These are phyloP conservation scores for Semaprochilodus insignis DNA, from an alignment of 2,797 vertebrate genomes.

Conservation along the genomic window DNA sequence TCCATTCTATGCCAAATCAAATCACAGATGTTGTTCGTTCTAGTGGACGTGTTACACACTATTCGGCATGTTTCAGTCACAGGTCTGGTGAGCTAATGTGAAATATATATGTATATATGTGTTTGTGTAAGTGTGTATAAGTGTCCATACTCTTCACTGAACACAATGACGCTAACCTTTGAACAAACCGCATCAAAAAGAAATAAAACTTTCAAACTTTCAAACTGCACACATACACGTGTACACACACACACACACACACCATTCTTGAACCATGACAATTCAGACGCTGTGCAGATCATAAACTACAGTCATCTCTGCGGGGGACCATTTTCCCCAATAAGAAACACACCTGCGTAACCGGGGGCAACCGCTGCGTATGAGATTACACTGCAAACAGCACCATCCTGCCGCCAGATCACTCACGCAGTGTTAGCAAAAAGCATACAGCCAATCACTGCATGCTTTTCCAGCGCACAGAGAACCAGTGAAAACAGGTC, in stretches of 20 bases:
- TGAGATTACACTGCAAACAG: constrained; percentile 70
- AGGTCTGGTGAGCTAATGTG: too few species aligned
- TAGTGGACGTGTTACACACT: too few species aligned
- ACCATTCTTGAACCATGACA: constrained; percentile 19
- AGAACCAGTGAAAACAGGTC: neutral
- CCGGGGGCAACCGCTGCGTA: constrained; percentile 71
- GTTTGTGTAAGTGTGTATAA: too few species aligned
- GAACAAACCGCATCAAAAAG: neutral
- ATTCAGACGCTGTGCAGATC: constrained; percentile 14
- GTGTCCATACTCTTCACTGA: too few species aligned
- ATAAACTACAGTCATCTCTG: constrained; percentile 36
- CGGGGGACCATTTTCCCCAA: constrained; percentile 34
- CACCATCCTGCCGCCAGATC: constrained; percentile 57
- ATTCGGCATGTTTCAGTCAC: too few species aligned
- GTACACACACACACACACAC: neutral
- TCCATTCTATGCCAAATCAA: too few species aligned
- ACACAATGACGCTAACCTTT: neutral
- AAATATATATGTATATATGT: too few species aligned
- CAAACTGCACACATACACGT: neutral
- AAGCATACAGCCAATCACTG: constrained; percentile 5
- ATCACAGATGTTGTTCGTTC: too few species aligned
- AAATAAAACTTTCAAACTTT: neutral
- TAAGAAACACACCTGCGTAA: constrained; percentile 49
- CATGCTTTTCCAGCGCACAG: neutral
- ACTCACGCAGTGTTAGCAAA: constrained; percentile 56